Evolutionary conservation across 1,140 invertebrate genomes (phyloP), one percentile per base, ranked within the genome.

Genomic region (Papilio aristodemus): DNA sequence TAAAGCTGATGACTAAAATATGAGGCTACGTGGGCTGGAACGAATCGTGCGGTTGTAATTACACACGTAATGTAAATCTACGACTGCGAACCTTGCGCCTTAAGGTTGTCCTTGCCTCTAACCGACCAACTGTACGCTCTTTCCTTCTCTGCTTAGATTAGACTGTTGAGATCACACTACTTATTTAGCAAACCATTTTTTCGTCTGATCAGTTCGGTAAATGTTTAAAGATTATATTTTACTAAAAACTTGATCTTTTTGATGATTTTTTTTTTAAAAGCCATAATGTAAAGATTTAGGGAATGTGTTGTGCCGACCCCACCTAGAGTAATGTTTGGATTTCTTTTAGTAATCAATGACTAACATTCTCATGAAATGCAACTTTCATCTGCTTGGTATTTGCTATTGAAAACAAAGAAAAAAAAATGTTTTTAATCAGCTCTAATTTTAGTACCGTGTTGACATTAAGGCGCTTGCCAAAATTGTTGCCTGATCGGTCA

Each of bases 41-140:
- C 19, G 19, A 32, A 6, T 6, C 27, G n/a, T 10, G 0, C 46
- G 46, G 19, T 3, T 54, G 46, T 54, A 54, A 54, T 54, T 54
- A 54, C 46, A 54, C 9, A 54, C 46, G 46, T 22, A 50, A 50
- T 50, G 46, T 50, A 22, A 50, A 50, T 46, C 43, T 46, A 22
- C 11, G 19, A 22, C 27, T 32, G 27, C 27, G 46, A 19, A 54
- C 46, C 46, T 54, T 54, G 46, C 46, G 46, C 10, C 19, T 54
- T 54, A 54, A 54, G 46, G 46, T 54, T 11, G 19, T 22, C 46
- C 46, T 50, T 17, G 43, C 14, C 46, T 17, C 46, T 50, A 22
- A 32, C 27, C 6, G 27, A 32, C 27, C 6, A 32, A 50, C 46
- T 50, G 46, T 9, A 50, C 46, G 14, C 46, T 17, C 46, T 50